Percentiles rank a stretch among this genome's conserved stretches.
phyloP scores from a whole-genome alignment of 2,888 invertebrate species.

The Hirtodrosophila confusa region DNA sequence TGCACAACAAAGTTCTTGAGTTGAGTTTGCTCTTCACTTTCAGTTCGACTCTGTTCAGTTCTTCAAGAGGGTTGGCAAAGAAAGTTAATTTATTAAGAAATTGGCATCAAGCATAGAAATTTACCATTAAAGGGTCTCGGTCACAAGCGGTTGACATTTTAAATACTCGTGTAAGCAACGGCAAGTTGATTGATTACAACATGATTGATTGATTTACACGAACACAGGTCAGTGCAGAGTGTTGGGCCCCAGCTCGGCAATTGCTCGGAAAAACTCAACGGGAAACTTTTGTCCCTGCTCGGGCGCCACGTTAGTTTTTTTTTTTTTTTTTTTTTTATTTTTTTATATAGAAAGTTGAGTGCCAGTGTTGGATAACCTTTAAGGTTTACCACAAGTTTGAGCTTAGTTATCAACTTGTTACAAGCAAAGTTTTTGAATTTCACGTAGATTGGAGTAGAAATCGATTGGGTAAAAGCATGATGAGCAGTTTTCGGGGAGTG shows the following conservation, averaged over 20 bases:
- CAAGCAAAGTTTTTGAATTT: too few species aligned
- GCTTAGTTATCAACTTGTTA: too few species aligned
- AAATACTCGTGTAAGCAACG: slow-evolving; percentile 41
- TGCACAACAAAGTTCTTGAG: slow-evolving; percentile 29
- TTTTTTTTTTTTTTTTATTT: too few species aligned
- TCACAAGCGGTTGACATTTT: slow-evolving; percentile 61
- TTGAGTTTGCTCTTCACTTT: too few species aligned
- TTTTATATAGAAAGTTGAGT: too few species aligned
- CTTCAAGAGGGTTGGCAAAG: slow-evolving; percentile 17
- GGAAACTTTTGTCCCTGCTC: neutral
- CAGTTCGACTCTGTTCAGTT: slow-evolving; percentile 5
- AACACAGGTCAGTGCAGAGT: neutral
- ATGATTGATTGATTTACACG: slow-evolving; percentile 60
- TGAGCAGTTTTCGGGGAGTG: too few species aligned
- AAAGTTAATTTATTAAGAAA: slow-evolving; percentile 50
- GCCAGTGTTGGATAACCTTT: too few species aligned
- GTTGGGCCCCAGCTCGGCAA: neutral
- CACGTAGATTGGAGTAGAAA: too few species aligned
- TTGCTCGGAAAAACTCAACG: neutral
- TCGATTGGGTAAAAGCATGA: too few species aligned
- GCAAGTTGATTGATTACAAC: slow-evolving; percentile 70
- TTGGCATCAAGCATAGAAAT: slow-evolving; percentile 12
- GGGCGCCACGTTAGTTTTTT: neutral
- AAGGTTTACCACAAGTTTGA: too few species aligned
- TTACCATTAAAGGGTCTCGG: slow-evolving; percentile 1